Evolutionary conservation across 2,888 invertebrate species (phyloP).

Genomic region (Trichogramma dendrolimi): DNA sequence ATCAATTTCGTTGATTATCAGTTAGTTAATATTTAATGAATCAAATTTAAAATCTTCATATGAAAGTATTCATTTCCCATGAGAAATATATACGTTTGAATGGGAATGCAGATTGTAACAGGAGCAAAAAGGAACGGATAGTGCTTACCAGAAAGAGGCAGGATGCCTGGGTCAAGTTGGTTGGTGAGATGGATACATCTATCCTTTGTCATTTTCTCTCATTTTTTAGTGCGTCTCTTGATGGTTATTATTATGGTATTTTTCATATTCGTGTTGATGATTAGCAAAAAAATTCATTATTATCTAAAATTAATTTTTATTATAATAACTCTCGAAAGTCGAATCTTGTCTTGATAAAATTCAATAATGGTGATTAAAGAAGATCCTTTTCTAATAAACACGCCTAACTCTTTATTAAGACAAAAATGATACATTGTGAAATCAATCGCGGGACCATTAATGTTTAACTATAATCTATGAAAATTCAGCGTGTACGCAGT

Average conservation of each 20-base stretch:
- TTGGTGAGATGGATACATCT: slow-evolving; percentile 49
- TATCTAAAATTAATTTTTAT: slow-evolving; percentile 12
- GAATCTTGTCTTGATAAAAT: no score
- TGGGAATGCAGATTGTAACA: slow-evolving; percentile 49
- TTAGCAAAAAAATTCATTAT: no score
- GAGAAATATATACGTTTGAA: slow-evolving; percentile 39
- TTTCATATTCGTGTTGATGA: no score
- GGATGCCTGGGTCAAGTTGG: slow-evolving; percentile 49
- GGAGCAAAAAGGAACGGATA: slow-evolving; percentile 52
- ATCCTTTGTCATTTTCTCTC: slow-evolving; percentile 39
- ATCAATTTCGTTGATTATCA: no score
- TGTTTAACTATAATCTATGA: neutral
- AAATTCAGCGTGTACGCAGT: slow-evolving; percentile 16
- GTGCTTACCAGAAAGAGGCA: slow-evolving; percentile 53
- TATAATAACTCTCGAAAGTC: slow-evolving; percentile 12
- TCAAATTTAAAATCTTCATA: no score
- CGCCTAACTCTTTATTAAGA: slow-evolving; percentile 51
- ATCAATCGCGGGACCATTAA: no score
- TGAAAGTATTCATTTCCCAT: slow-evolving; percentile 9
- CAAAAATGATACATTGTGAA: slow-evolving; percentile 48
- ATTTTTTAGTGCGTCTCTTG: slow-evolving; percentile 21
- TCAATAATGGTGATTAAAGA: no score
- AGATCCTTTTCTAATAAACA: slow-evolving; percentile 45
- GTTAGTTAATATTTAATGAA: no score
- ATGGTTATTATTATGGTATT: no score